phyloP scores from a whole-genome alignment of 2,888 invertebrate species.

The Apocheima hispidaria region DNA sequence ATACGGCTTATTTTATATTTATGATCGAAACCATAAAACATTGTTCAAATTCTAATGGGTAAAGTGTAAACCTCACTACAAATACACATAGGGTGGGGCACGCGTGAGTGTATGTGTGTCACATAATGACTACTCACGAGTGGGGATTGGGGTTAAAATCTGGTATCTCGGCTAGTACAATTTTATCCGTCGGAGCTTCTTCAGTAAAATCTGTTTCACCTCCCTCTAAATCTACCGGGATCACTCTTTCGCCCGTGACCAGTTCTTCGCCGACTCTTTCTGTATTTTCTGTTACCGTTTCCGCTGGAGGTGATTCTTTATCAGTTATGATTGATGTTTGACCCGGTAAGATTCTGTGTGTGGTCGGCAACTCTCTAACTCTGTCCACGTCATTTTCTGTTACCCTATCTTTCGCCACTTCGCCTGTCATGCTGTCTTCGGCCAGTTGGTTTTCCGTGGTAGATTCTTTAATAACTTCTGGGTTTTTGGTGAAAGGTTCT shows the following conservation, averaged over 20 bases:
- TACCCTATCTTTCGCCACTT: background rate
- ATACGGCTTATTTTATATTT: background rate
- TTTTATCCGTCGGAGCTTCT: conserved; percentile 49
- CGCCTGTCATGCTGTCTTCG: background rate
- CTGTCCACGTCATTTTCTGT: background rate
- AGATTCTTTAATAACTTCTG: background rate
- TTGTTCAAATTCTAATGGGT: conserved; percentile 31
- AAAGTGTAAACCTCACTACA: conserved; percentile 53
- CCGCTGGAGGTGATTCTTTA: conserved; percentile 16
- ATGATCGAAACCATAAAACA: conserved; percentile 5
- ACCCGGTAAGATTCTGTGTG: conserved; percentile 25
- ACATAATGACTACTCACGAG: conserved; percentile 80
- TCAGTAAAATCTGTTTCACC: conserved; percentile 35
- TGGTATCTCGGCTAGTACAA: conserved; percentile 69
- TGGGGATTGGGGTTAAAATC: conserved; percentile 80
- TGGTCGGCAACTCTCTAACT: conserved; percentile 13
- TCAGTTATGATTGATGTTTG: conserved; percentile 38
- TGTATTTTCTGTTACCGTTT: conserved; percentile 10
- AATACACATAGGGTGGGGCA: conserved; percentile 49
- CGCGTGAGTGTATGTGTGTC: conserved; percentile 67
- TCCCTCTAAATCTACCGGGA: conserved; percentile 46
- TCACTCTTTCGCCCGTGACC: conserved; percentile 46
- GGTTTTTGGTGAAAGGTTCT: conserved; percentile 12
- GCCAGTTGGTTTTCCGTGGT: background rate
- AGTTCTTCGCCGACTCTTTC: conserved; percentile 30